Evolutionary conservation across 92 coral and sea anemone genomes (phyloP), one percentile per base, ranked within the genome.

Genomic region (Palythoa grandiflora): DNA sequence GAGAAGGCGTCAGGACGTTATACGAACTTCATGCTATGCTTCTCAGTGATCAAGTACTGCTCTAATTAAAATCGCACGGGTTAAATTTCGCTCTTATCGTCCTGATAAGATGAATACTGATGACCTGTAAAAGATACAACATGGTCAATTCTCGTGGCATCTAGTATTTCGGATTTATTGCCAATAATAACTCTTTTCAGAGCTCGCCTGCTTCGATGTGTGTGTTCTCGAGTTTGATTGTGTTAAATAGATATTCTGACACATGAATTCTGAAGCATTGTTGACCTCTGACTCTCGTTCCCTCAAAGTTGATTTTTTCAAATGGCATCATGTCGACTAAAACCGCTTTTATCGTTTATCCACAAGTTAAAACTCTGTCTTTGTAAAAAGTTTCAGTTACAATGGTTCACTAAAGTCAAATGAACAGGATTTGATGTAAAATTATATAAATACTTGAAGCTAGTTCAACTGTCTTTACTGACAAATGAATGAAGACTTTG

Each of bases 1-100:
- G 61, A 81, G 48, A 81, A 81, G 86, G 86, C 86, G 86, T 81
- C 86, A 66, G 35, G 37, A 48, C 55, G 86, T 65, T 61, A 80
- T 61, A n/a, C 74, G 85, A 80, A 80, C 85, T 81, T 48, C 86
- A 81, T 6, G 40, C 55, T 68, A 21, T 81, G 65, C 50, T 44
- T 5, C 47, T 28, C 86, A 66, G 38, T 81, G 86, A 81, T 50
- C 86, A 71, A 81, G 39, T 48, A 81, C 75, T 48, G 76, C 21
- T 65, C 86, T 81, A 81, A 81, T 81, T 81, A 81, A 81, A 65
- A 81, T 48, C 57, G 12, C 86, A 15, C 38, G 86, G 86, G 51
- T 20, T 68, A 20, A 47, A 37, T 81, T 81, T 65, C 86, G 39
- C 63, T 66, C 75, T 21, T 54, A 68, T 53, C 60, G 37, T 35